These are phyloP conservation scores for Quiscalus mexicanus DNA, from an alignment of 2,113 vertebrate genomes.

Conservation along the genomic window DNA sequence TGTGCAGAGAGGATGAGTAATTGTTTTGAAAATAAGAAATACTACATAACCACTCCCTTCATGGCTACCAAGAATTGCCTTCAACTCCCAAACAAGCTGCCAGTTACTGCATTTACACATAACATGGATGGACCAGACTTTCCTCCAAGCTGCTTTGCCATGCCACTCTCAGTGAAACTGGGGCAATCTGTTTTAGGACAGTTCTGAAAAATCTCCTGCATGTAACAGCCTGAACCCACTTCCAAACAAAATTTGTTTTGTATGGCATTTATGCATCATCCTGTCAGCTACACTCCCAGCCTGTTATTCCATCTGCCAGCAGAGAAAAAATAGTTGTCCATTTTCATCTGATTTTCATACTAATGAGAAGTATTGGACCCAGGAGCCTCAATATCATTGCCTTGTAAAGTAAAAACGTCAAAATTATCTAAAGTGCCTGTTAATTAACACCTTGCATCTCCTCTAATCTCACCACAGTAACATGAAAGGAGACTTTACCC, in stretches of 20 bases:
- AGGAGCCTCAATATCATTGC: background rate
- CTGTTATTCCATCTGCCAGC: background rate
- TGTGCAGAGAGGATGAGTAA: background rate
- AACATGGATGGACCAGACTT: background rate
- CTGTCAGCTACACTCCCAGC: background rate
- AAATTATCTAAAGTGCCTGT: background rate
- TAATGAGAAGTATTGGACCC: background rate
- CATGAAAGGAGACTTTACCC: background rate
- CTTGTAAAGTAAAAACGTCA: background rate
- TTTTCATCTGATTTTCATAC: background rate
- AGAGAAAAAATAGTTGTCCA: background rate
- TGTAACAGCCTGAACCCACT: background rate
- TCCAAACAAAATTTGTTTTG: background rate
- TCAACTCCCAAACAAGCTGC: background rate
- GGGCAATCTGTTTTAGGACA: background rate
- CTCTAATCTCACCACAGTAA: background rate
- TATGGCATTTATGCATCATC: background rate
- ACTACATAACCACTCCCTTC: background rate
- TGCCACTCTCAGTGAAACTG: background rate
- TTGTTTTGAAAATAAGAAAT: conserved; percentile 11
- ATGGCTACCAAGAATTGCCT: background rate
- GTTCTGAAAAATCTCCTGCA: background rate
- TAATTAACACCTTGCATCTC: background rate
- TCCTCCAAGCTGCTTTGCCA: background rate
- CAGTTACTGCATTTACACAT: background rate